Evolutionary conservation across 2,113 vertebrate species (phyloP).

Genomic region (Sialia sialis): DNA sequence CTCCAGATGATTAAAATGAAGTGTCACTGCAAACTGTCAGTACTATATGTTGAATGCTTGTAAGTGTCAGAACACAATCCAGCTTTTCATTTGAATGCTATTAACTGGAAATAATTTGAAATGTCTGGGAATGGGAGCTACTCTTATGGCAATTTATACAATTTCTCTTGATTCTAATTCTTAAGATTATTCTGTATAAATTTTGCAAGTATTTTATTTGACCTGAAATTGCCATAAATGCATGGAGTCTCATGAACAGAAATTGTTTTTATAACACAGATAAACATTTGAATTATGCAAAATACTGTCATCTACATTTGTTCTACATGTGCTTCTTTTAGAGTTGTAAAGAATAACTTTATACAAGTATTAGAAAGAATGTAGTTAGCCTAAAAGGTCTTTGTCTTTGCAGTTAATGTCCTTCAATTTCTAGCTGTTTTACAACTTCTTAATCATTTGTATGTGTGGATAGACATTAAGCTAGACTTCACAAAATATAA

Average conservation of each 20-base stretch:
- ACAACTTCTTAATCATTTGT: neutral
- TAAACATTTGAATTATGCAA: neutral
- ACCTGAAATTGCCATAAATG: neutral
- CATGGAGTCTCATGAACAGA: neutral
- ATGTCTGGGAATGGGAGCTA: neutral
- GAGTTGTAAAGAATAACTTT: neutral
- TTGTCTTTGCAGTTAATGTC: neutral
- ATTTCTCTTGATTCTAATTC: neutral
- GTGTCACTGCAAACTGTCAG: slow-evolving; percentile 85
- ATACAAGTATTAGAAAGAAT: neutral
- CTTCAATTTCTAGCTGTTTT: neutral
- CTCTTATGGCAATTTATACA: neutral
- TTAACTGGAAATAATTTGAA: neutral
- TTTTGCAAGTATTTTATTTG: neutral
- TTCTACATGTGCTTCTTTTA: neutral
- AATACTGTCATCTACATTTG: neutral
- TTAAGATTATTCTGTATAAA: neutral
- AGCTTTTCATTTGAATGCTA: neutral
- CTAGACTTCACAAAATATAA: neutral
- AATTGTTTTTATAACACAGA: neutral
- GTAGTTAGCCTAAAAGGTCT: neutral
- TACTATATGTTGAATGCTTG: slow-evolving; percentile 83
- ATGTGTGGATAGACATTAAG: neutral
- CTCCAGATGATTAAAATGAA: slow-evolving; percentile 83
- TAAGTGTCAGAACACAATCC: slow-evolving; percentile 58